Percentiles rank a stretch among this genome's conserved stretches.
Conservation (phyloP, 2,888 invertebrate genomes). For the Entomobrya proxima region DNA sequence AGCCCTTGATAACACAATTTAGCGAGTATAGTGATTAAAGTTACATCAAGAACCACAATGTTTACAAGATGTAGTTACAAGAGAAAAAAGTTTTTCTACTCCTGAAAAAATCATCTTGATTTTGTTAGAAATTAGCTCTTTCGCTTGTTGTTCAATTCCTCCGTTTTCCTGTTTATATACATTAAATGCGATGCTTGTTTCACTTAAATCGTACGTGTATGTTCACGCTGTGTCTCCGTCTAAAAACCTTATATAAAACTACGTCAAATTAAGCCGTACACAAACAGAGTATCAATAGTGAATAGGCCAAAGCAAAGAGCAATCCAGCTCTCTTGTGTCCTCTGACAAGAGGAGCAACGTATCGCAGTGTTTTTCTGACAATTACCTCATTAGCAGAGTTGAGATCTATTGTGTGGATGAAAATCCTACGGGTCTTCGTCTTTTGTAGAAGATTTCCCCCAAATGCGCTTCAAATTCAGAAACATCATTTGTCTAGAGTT, state of each 20-base stretch:
- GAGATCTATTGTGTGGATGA: neutral
- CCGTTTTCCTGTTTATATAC: neutral
- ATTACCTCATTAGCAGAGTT: slow-evolving; percentile 9
- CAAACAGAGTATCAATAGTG: neutral
- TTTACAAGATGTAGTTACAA: neutral
- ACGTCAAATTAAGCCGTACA: neutral
- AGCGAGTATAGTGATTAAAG: neutral
- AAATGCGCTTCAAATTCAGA: neutral
- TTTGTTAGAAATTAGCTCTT: neutral
- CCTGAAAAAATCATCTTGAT: neutral
- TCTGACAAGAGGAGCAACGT: neutral
- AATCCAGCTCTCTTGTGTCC: neutral
- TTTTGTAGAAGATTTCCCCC: neutral
- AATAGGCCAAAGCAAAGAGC: neutral
- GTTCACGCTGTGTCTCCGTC: neutral
- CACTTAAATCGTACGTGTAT: neutral
- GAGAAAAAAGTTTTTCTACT: neutral
- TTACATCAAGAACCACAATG: neutral
- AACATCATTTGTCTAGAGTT: no score
- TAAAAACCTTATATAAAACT: neutral
- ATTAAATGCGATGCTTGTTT: neutral
- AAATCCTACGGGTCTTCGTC: neutral
- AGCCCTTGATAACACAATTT: neutral
- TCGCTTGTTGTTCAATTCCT: neutral
- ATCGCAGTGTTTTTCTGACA: neutral